Percentiles rank a stretch among this genome's conserved stretches.
Evolutionary conservation across 2,113 vertebrate species (phyloP).

Genomic region (Coryphaenoides rupestris): DNA sequence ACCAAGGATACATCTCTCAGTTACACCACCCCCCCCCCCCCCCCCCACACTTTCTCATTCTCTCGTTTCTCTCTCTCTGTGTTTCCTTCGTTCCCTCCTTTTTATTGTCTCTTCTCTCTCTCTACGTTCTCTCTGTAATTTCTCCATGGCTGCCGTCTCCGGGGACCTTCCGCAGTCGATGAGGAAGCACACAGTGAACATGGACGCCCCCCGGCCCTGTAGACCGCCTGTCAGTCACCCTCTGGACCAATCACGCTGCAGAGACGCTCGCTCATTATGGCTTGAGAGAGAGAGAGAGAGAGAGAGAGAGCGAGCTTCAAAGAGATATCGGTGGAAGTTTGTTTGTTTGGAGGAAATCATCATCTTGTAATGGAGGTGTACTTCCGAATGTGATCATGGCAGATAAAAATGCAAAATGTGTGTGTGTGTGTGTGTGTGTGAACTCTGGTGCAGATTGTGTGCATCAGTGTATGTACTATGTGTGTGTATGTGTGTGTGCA

Average conservation of each 20-base stretch:
- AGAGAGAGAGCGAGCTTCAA: too few species aligned
- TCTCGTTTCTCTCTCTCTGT: background rate
- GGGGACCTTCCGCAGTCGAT: constrained; percentile 48
- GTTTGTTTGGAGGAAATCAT: too few species aligned
- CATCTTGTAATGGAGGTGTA: too few species aligned
- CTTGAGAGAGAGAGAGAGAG: too few species aligned
- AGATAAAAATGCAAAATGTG: too few species aligned
- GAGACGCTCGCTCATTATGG: constrained; percentile 50
- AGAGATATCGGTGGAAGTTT: too few species aligned
- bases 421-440: background rate
- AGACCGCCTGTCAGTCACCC: constrained; percentile 69
- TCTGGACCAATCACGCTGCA: constrained; percentile 55
- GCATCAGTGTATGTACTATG: background rate
- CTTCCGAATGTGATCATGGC: too few species aligned
- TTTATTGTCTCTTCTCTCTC: too few species aligned
- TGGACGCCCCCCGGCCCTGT: constrained; percentile 49
- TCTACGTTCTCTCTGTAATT: constrained; percentile 33
- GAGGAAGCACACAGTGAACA: constrained; percentile 29
- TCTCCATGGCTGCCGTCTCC: constrained; percentile 56
- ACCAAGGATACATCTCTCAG: constrained; percentile 59
- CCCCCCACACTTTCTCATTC: constrained; percentile 4
- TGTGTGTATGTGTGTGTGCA: constrained; percentile 9
- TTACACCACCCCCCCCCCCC: background rate
- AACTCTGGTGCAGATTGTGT: background rate
- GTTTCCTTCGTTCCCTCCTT: too few species aligned